A percentile compares a stretch with the other conserved stretches of the same genome.
These are phyloP conservation scores for Exocentrus adspersus DNA, from an alignment of 2,888 invertebrate genomes.

Conservation along the genomic window DNA sequence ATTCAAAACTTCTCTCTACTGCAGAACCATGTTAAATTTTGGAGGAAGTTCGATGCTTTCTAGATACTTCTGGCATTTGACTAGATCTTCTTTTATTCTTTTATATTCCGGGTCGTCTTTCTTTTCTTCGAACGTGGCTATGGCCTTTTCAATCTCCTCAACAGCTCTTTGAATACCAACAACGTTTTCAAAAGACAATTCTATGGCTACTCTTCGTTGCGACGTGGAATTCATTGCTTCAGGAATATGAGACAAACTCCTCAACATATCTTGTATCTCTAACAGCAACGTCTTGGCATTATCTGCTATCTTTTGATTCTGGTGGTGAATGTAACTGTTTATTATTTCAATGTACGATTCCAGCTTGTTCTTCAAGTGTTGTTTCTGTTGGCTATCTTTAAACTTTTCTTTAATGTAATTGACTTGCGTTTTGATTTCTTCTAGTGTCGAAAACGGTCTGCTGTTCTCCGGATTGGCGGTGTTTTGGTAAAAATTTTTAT, in stretches of 20 bases:
- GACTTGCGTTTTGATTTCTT: slow-evolving; percentile 45
- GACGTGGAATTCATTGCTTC: slow-evolving; percentile 2
- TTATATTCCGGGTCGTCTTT: slow-evolving; percentile 36
- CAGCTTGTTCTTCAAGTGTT: slow-evolving; percentile 38
- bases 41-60: slow-evolving; percentile 31
- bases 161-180: slow-evolving; percentile 32
- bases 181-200: slow-evolving; percentile 26
- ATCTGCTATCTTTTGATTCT: slow-evolving; percentile 39
- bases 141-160: slow-evolving; percentile 29
- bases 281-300: slow-evolving; percentile 40
- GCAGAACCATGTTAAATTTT: slow-evolving; percentile 25
- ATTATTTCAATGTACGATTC: slow-evolving; percentile 36
- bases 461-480: slow-evolving; percentile 10
- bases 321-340: slow-evolving; percentile 30
- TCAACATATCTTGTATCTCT: slow-evolving; percentile 40
- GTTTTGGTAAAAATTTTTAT: slow-evolving; percentile 12
- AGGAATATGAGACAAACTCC: slow-evolving; percentile 20
- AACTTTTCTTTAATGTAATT: slow-evolving; percentile 46
- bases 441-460: slow-evolving; percentile 40
- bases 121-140: slow-evolving; percentile 34
- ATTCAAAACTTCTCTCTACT: slow-evolving; percentile 40
- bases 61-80: slow-evolving; percentile 26
- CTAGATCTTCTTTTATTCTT: slow-evolving; percentile 32
- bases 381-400: slow-evolving; percentile 35
- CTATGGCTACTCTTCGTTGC: slow-evolving; percentile 11